Conservation (phyloP, 2,113 vertebrate species). For the Tupaia chinensis region DNA sequence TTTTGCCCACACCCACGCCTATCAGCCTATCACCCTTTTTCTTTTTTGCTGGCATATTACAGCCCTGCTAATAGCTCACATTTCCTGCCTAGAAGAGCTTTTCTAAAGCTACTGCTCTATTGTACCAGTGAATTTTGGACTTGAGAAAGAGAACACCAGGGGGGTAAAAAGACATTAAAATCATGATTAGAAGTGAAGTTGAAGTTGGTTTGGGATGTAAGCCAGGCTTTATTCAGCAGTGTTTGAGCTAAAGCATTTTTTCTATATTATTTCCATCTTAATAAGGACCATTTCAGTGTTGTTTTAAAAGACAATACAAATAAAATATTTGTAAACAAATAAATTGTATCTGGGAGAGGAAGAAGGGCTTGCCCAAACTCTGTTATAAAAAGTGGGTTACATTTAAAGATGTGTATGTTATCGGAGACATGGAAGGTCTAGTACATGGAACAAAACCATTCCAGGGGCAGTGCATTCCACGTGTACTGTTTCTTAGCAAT, state of each 20-base stretch:
- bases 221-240: constrained; percentile 4
- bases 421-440: background rate
- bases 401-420: constrained; percentile 1
- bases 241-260: background rate
- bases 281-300: background rate
- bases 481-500: background rate
- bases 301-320: constrained; percentile 4
- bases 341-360: background rate
- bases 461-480: background rate
- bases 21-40: constrained; percentile 48
- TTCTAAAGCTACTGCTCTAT: constrained; percentile 46
- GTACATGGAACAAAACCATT: background rate
- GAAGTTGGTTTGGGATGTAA: background rate
- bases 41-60: constrained; percentile 55
- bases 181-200: constrained; percentile 41
- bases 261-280: background rate
- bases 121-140: background rate
- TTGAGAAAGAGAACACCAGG: constrained; percentile 50
- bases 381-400: background rate
- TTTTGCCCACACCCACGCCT: constrained; percentile 60
- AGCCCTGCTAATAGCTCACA: constrained; percentile 64
- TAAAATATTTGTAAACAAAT: background rate
- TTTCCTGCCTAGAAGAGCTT: constrained; percentile 25
- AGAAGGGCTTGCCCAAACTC: background rate
- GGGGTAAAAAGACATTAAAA: background rate